Evolutionary conservation across 2,888 invertebrate genomes (phyloP).

Genomic region (Cetonia aurata): DNA sequence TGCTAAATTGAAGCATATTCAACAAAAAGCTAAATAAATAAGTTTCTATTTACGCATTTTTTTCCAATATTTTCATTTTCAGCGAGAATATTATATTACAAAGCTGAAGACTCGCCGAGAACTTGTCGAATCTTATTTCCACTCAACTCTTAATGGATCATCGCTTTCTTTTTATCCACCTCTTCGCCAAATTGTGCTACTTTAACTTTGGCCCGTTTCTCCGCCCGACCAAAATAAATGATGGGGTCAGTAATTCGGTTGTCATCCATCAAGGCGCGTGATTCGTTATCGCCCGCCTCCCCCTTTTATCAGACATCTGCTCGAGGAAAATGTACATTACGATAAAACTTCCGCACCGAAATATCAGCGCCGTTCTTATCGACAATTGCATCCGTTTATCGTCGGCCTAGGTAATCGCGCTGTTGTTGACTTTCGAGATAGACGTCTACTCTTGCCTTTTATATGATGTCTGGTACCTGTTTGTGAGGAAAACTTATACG

Average conservation of each 20-base stretch:
- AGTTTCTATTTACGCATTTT: neutral
- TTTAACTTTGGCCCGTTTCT: constrained; percentile 1
- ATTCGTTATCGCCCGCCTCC: neutral
- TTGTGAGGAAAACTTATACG: neutral
- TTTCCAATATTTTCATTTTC: constrained; percentile 4
- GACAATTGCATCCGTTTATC: constrained; percentile 14
- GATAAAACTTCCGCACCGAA: constrained; percentile 25
- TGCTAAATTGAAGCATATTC: too few species aligned
- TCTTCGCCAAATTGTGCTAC: constrained; percentile 8
- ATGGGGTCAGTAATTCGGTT: constrained; percentile 8
- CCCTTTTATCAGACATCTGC: constrained; percentile 28
- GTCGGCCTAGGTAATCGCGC: constrained; percentile 10
- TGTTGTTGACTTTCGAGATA: constrained; percentile 8
- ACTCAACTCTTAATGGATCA: neutral
- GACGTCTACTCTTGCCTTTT: neutral
- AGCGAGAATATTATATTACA: neutral
- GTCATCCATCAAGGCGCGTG: constrained; percentile 13
- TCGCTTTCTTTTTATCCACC: neutral
- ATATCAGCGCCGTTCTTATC: constrained; percentile 17
- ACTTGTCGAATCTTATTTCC: constrained; percentile 8
- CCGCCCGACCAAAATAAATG: constrained; percentile 8
- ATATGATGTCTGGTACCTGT: neutral
- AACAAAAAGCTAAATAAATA: too few species aligned
- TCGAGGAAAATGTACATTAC: constrained; percentile 14
- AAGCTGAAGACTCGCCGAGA: neutral